A percentile compares a stretch with the other conserved stretches of the same genome.
phyloP scores from a whole-genome alignment of 2,113 vertebrate species.

The Scophthalmus maximus region DNA sequence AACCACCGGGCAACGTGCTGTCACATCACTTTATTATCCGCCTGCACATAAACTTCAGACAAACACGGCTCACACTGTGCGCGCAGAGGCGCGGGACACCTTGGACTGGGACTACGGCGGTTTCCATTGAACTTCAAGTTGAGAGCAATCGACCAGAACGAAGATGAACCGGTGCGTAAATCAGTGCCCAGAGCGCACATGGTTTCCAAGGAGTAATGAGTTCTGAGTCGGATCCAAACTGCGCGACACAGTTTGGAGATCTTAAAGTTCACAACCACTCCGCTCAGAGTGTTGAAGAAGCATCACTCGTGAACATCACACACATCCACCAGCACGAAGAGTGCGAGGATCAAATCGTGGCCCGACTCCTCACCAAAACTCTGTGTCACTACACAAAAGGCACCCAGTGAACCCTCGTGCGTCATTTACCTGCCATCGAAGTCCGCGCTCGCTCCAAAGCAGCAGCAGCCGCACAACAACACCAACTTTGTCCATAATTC shows the following conservation, averaged over 20 bases:
- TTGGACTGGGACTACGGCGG: too few relatives aligned
- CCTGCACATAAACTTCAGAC: background rate
- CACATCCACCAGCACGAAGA: too few relatives aligned
- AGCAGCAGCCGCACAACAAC: conserved; percentile 81
- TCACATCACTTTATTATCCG: conserved; percentile 66
- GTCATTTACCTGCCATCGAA: conserved; percentile 90
- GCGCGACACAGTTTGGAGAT: background rate
- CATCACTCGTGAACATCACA: background rate
- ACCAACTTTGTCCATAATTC: conserved; percentile 82
- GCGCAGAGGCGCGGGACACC: background rate
- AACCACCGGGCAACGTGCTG: conserved; percentile 63
- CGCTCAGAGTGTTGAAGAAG: background rate
- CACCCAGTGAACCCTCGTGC: too few relatives aligned
- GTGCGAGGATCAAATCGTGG: too few relatives aligned
- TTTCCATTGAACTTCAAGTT: background rate
- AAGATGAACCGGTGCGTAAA: background rate
- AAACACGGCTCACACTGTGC: background rate
- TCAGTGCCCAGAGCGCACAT: background rate
- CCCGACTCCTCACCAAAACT: too few relatives aligned
- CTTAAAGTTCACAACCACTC: background rate
- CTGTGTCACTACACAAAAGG: too few relatives aligned
- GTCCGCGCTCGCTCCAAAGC: conserved; percentile 82
- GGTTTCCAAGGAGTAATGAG: too few relatives aligned
- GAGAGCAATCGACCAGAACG: too few relatives aligned
- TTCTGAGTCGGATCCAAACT: background rate